These are phyloP conservation scores for Pseudonaja textilis DNA, from an alignment of 2,113 vertebrate species.

Conservation along the genomic window DNA sequence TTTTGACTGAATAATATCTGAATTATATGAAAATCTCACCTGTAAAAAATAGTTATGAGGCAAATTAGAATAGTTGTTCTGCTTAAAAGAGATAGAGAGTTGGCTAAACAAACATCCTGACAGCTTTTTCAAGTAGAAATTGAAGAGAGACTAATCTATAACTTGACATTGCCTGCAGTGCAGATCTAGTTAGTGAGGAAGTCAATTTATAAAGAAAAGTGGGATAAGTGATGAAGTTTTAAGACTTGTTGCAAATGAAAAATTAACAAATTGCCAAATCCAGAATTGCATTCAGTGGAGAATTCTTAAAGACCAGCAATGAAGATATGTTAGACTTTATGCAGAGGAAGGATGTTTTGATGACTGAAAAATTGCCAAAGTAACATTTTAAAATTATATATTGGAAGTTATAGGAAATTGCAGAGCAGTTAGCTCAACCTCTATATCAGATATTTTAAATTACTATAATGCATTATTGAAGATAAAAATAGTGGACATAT, in stretches of 20 bases:
- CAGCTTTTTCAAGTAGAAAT: not conserved
- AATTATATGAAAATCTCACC: not conserved
- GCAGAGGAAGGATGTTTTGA: not conserved
- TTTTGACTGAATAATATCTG: constrained; percentile 2
- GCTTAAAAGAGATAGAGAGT: not conserved
- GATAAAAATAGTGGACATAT: not conserved
- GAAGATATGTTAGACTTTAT: not conserved
- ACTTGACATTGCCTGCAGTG: not conserved
- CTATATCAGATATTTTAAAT: not conserved
- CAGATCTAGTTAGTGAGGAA: not conserved
- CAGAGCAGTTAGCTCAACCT: not conserved
- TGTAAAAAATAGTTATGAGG: not conserved
- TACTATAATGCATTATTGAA: not conserved
- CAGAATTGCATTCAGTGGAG: not conserved
- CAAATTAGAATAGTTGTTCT: not conserved
- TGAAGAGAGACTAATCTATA: not conserved
- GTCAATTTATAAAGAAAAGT: not conserved
- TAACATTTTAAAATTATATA: not conserved
- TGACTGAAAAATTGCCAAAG: not conserved
- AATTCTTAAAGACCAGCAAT: not conserved
- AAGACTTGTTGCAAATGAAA: not conserved
- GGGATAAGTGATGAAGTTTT: not conserved
- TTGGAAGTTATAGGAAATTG: not conserved
- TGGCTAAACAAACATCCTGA: not conserved
- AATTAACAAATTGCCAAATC: not conserved